These are phyloP conservation scores for Bombyx mori DNA, from an alignment of 1,140 invertebrate genomes.

Conservation along the genomic window DNA sequence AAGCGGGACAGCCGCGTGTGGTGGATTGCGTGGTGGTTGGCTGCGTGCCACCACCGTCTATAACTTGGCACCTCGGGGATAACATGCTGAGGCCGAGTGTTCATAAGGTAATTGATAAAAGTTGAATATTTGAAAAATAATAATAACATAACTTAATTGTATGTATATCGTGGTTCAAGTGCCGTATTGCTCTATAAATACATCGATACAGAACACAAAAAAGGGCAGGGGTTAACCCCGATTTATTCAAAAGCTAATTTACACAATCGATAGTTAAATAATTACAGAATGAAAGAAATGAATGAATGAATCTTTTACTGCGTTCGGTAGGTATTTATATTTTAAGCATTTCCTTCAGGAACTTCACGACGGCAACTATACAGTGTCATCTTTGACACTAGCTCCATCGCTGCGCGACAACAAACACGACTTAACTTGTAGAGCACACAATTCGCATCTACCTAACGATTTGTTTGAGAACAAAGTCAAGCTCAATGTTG, in stretches of 20 bases:
- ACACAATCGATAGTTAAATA: no score
- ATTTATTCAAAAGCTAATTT: no score
- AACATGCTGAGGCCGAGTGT: constrained; percentile 36
- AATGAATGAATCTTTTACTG: no score
- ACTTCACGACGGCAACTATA: constrained; percentile 55
- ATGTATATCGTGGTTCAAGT: no score
- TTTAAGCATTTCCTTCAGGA: constrained; percentile 27
- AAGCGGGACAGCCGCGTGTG: constrained; percentile 50
- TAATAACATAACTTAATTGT: no score
- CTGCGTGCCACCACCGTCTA: constrained; percentile 48
- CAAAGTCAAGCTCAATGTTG: constrained; percentile 46
- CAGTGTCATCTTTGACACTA: constrained; percentile 50
- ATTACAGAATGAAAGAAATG: no score
- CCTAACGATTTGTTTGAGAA: constrained; percentile 37
- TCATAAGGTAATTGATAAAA: constrained; percentile 38
- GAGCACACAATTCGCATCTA: constrained; percentile 45
- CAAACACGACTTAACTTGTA: constrained; percentile 36
- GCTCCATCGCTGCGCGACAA: constrained; percentile 45
- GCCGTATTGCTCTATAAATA: no score
- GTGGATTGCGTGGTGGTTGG: constrained; percentile 60
- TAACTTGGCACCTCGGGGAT: constrained; percentile 54
- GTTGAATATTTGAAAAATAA: no score
- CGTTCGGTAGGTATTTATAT: not conserved
- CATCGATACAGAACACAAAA: no score
- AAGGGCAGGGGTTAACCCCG: no score